These are phyloP conservation scores for Brenthis hecate DNA, from an alignment of 2,888 invertebrate species.

Conservation along the genomic window DNA sequence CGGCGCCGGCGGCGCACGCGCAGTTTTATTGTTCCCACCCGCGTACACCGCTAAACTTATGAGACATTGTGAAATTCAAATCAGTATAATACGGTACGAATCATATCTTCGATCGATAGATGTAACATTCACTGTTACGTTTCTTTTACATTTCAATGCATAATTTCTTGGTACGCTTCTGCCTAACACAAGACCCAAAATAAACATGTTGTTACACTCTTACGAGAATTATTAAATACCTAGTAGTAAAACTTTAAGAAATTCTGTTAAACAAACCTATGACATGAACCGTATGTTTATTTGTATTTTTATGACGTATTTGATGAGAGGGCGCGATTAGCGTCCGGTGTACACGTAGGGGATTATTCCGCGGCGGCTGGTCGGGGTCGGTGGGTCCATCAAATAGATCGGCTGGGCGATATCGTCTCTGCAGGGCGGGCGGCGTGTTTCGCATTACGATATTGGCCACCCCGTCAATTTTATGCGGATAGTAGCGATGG, in stretches of 20 bases:
- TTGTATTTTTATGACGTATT: constrained; percentile 39
- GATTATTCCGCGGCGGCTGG: constrained; percentile 50
- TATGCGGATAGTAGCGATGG: constrained; percentile 53
- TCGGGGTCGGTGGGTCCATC: constrained; percentile 64
- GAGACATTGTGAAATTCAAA: constrained; percentile 67
- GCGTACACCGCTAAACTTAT: constrained; percentile 56
- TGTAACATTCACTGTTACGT: constrained; percentile 29
- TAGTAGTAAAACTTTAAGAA: neutral
- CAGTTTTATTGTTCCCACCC: constrained; percentile 54
- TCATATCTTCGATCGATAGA: constrained; percentile 34
- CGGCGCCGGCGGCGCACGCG: constrained; percentile 69
- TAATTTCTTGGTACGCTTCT: constrained; percentile 10
- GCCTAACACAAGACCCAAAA: neutral
- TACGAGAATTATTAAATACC: neutral
- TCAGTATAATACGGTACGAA: constrained; percentile 53
- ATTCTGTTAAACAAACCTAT: neutral
- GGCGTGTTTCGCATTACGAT: constrained; percentile 69
- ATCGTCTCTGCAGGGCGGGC: constrained; percentile 64
- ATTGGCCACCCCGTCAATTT: constrained; percentile 69
- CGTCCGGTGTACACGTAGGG: constrained; percentile 51
- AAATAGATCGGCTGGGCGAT: constrained; percentile 75
- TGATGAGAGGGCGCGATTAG: constrained; percentile 41
- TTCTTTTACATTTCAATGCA: constrained; percentile 10
- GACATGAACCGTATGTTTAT: constrained; percentile 29
- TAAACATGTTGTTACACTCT: neutral